A percentile compares a stretch with the other conserved stretches of the same genome.
These are phyloP conservation scores for Sarcophaga peregrina DNA, from an alignment of 1,140 invertebrate genomes.

Conservation along the genomic window DNA sequence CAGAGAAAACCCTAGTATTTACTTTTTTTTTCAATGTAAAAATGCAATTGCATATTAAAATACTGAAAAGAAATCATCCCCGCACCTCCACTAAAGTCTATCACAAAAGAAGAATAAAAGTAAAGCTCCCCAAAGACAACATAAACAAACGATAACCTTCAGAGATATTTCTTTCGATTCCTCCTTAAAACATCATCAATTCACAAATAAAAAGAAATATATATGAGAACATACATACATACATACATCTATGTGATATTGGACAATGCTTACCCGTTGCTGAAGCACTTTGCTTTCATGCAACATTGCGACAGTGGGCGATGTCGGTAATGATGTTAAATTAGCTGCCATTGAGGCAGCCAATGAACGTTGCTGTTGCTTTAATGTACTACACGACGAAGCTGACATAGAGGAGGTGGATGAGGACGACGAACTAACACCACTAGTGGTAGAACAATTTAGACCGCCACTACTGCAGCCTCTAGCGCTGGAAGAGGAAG, in stretches of 20 bases:
- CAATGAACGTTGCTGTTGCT: conserved; percentile 53
- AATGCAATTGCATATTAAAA: no score
- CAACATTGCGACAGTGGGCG: conserved; percentile 66
- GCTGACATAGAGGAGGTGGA: conserved; percentile 21
- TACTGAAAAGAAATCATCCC: no score
- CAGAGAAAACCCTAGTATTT: no score
- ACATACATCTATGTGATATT: conserved; percentile 10
- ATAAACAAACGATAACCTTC: no score
- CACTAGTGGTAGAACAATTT: conserved; percentile 14
- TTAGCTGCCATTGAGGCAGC: conserved; percentile 55
- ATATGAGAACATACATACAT: neutral
- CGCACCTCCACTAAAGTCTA: no score
- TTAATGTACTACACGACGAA: conserved; percentile 47
- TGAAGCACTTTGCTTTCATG: conserved; percentile 81
- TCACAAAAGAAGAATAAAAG: no score
- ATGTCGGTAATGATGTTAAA: conserved; percentile 50
- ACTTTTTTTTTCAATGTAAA: no score
- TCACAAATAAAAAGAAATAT: conserved; percentile 12
- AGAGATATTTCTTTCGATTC: neutral
- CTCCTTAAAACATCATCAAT: neutral
- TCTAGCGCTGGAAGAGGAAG: conserved; percentile 22
- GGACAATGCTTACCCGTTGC: conserved; percentile 79
- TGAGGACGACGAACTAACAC: conserved; percentile 29
- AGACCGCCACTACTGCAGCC: neutral
- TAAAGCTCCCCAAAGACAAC: no score